Base-by-base conservation (phyloP, 1,140 invertebrate species). In the Chrysopa pallens region DNA sequence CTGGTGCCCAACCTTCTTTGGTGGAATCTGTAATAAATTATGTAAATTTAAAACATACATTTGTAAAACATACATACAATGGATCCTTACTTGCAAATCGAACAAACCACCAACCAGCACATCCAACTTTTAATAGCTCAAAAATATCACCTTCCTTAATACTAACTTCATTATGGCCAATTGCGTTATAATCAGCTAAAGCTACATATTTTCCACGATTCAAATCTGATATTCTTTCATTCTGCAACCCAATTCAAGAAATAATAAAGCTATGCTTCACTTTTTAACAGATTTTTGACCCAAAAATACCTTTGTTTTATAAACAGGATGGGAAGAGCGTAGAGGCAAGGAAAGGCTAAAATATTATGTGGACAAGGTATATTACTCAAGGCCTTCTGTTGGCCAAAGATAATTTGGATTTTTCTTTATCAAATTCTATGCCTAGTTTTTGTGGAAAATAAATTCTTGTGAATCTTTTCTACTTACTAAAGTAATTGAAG, bases 61-160 rank as follows among this genome's bases (percentile, higher is more conserved):
- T 42, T 7, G 4, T 15, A 28, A 38, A 27, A 31, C 13, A 23
- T 1, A 11, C 36, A 17, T 1, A 38, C 1, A 1, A 17, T 43
- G 15, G 46, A 48, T 39, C 57, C 61, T 65, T 67, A 79, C 80
- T 77, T 52, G 83, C 64, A 11, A 84, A 70, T 51, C 83, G 80
- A 47, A 93, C 86, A 69, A 86, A 92, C 89, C 89, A 94, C 91
- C 91, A 95, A 37, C 91, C 90, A 45, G 87, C 88, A 62, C 84
- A 90, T 45, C 90, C 90, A 36, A 89, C 80, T 64, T 91, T 89
- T 17, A 90, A 66, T 38, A 94, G 67, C 59, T 91, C 85, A 45
- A 90, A 73, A 52, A 74, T 72, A 63, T 93, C 88, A 5, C 88
- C 87, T 66, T 93, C 89, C 31, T 73, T 72, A 63, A 95, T 75